Conservation (phyloP, 2,888 invertebrate species). For the Lasioglossum marginatum region DNA sequence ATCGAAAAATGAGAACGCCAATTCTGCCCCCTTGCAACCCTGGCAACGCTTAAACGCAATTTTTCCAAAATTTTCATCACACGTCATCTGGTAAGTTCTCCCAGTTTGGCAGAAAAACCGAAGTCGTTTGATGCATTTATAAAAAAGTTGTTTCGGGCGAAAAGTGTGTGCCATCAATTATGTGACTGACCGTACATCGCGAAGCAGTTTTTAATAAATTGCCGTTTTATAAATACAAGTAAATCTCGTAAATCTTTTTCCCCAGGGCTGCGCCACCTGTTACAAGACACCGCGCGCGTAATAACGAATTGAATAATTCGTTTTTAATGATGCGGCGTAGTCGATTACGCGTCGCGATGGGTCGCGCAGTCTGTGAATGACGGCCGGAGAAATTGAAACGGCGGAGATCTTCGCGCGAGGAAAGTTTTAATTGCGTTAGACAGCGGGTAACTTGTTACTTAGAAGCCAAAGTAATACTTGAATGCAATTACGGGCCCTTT, state of each 20-base stretch:
- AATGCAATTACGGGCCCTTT: slow-evolving; percentile 78
- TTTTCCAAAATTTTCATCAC: too few species aligned
- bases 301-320: slow-evolving; percentile 20
- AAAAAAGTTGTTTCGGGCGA: too few species aligned
- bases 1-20: too few species aligned
- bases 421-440: slow-evolving; percentile 75
- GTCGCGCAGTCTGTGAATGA: slow-evolving; percentile 47
- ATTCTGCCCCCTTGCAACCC: too few species aligned
- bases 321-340: slow-evolving; percentile 41
- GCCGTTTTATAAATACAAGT: neutral
- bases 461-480: slow-evolving; percentile 74
- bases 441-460: slow-evolving; percentile 76
- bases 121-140: too few species aligned
- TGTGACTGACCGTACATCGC: neutral
- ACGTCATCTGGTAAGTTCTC: too few species aligned
- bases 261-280: neutral
- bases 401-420: slow-evolving; percentile 52
- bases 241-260: slow-evolving; percentile 6
- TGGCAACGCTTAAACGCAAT: too few species aligned
- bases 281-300: slow-evolving; percentile 22
- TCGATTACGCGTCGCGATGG: slow-evolving; percentile 30
- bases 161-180: neutral
- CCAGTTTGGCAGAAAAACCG: too few species aligned
- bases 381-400: slow-evolving; percentile 47
- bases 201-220: neutral